These are phyloP conservation scores for Arvicanthis niloticus DNA, from an alignment of 2,113 vertebrate species.

Conservation along the genomic window DNA sequence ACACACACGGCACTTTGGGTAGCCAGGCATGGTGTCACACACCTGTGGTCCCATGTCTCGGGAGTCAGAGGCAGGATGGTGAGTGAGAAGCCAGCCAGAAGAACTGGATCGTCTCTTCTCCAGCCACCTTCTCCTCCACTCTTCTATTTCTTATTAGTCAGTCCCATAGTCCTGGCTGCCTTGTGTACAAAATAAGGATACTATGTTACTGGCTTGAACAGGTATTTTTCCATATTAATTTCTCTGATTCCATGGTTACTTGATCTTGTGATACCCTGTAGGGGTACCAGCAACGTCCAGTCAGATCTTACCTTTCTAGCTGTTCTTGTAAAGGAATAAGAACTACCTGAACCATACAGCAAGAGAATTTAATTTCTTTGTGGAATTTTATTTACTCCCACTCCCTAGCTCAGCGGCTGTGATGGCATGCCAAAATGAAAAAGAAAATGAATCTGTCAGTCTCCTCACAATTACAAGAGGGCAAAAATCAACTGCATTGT, in stretches of 20 bases:
- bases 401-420: neutral
- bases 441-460: slow-evolving; percentile 47
- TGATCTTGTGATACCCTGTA: slow-evolving; percentile 28
- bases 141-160: neutral
- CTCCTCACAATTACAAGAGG: slow-evolving; percentile 9
- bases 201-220: slow-evolving; percentile 30
- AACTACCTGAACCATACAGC: neutral
- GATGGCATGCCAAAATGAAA: neutral
- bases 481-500: neutral
- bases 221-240: slow-evolving; percentile 18
- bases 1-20: neutral
- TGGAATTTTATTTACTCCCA: slow-evolving; percentile 57
- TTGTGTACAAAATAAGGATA: neutral
- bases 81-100: neutral
- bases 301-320: slow-evolving; percentile 32
- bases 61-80: neutral
- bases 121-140: neutral
- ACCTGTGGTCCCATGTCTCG: neutral
- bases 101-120: neutral
- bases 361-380: slow-evolving; percentile 56
- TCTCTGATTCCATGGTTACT: neutral
- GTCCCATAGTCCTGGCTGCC: neutral
- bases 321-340: slow-evolving; percentile 46
- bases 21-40: too few species aligned
- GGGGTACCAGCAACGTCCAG: neutral